A percentile compares a stretch with the other conserved stretches of the same genome.
Evolutionary conservation across 2,888 invertebrate species (phyloP).

Genomic region (Lysandra bellargus): DNA sequence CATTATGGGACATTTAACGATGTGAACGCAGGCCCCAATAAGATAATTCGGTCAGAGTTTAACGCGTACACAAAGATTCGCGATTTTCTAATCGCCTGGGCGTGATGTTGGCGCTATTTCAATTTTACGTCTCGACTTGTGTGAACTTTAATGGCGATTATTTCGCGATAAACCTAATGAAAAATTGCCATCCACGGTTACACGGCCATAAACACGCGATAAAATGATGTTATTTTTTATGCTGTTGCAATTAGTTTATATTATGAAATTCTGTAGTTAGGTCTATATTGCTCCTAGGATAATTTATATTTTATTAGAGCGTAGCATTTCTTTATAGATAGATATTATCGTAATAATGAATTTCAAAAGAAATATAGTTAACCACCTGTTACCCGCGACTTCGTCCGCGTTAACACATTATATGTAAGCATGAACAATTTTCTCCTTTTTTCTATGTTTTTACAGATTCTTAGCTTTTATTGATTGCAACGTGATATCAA

Average conservation of each 20-base stretch:
- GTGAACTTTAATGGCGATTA: slow-evolving; percentile 57
- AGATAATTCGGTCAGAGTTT: slow-evolving; percentile 79
- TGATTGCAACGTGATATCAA: too few species aligned
- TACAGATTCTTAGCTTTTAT: too few species aligned
- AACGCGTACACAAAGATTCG: slow-evolving; percentile 75
- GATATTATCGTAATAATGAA: too few species aligned
- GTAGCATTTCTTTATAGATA: neutral
- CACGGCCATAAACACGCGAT: slow-evolving; percentile 36
- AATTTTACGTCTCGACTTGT: slow-evolving; percentile 72
- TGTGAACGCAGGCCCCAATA: slow-evolving; percentile 65
- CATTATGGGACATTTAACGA: slow-evolving; percentile 78
- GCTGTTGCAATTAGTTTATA: neutral
- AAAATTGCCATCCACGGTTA: slow-evolving; percentile 3
- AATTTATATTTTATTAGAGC: neutral
- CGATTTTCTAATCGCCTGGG: slow-evolving; percentile 67
- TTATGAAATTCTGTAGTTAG: neutral
- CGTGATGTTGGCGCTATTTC: slow-evolving; percentile 63
- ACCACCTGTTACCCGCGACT: too few species aligned
- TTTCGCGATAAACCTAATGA: slow-evolving; percentile 57
- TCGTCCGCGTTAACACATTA: too few species aligned
- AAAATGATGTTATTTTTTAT: neutral
- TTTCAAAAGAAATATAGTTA: too few species aligned
- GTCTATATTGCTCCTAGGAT: neutral
- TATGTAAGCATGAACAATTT: too few species aligned
- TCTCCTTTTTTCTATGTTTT: too few species aligned